phyloP scores from a whole-genome alignment of 2,797 vertebrate species.

The Neomorphus geoffroyi region DNA sequence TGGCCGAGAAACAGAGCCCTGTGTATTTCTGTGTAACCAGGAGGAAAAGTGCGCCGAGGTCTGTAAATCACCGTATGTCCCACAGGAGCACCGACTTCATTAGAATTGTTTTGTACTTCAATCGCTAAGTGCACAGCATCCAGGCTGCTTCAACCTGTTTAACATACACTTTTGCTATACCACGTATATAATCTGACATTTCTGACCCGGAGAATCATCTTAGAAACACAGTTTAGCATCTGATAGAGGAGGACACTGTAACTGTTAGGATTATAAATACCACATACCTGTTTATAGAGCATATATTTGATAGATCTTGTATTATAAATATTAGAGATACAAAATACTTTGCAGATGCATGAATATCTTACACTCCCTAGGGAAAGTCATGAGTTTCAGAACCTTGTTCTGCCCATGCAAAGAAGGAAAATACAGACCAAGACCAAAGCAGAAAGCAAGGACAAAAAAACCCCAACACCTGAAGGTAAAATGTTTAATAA shows the following conservation, averaged over 20 bases:
- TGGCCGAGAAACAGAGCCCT: not conserved
- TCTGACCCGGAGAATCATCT: not conserved
- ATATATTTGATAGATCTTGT: rapidly evolving
- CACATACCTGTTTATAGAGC: not conserved
- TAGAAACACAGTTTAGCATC: too few relatives aligned
- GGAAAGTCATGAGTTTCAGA: not conserved
- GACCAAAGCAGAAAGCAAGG: rapidly evolving
- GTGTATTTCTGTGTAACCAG: rapidly evolving
- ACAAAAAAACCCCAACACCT: not conserved
- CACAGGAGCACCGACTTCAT: rapidly evolving
- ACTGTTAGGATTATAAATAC: rapidly evolving
- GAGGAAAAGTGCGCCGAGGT: not conserved
- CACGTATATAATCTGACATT: rapidly evolving
- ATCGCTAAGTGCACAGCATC: not conserved
- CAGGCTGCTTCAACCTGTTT: rapidly evolving
- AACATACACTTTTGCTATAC: too few relatives aligned
- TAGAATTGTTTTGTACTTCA: too few relatives aligned
- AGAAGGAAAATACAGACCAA: not conserved
- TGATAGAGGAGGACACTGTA: not conserved
- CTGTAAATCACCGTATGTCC: not conserved
- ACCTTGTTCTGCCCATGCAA: rapidly evolving
- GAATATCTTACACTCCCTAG: rapidly evolving
- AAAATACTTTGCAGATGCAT: rapidly evolving
- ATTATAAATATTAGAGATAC: not conserved
- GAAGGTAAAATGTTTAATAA: not conserved